phyloP scores from a whole-genome alignment of 2,113 vertebrate species.

The Anseranas semipalmata region DNA sequence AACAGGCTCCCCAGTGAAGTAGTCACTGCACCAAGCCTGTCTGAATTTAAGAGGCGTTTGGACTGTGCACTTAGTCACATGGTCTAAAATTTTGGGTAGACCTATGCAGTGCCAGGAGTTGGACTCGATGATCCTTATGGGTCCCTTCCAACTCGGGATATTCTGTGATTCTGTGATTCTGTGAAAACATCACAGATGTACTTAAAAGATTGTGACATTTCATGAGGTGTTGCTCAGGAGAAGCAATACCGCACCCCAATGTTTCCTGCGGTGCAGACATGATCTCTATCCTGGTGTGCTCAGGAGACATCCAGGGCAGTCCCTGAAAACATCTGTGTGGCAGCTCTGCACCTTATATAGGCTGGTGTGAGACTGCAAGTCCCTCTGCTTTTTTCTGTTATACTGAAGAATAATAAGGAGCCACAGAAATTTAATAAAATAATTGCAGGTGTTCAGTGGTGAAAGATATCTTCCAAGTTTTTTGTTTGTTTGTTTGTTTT shows the following conservation, averaged over 20 bases:
- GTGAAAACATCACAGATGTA: neutral
- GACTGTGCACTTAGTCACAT: too few relatives aligned
- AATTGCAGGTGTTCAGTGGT: neutral
- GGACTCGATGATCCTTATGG: too few relatives aligned
- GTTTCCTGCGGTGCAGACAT: neutral
- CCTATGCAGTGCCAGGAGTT: too few relatives aligned
- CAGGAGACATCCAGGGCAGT: neutral
- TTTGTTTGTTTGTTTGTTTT: neutral
- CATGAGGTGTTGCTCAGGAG: neutral
- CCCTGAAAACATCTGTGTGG: neutral
- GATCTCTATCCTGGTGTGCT: neutral
- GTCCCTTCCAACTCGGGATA: too few relatives aligned
- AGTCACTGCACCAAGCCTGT: too few relatives aligned
- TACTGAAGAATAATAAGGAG: neutral
- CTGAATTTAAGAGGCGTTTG: too few relatives aligned
- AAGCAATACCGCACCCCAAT: neutral
- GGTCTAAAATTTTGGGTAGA: too few relatives aligned
- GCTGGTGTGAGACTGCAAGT: fast-evolving
- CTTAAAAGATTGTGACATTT: neutral
- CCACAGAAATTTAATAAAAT: neutral
- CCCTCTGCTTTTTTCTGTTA: neutral
- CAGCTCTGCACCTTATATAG: neutral
- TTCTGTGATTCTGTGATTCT: too few relatives aligned
- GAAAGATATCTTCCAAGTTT: neutral
- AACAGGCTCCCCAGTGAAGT: too few relatives aligned